phyloP scores from a whole-genome alignment of 2,888 invertebrate genomes.

The Eupithecia tripunctaria region DNA sequence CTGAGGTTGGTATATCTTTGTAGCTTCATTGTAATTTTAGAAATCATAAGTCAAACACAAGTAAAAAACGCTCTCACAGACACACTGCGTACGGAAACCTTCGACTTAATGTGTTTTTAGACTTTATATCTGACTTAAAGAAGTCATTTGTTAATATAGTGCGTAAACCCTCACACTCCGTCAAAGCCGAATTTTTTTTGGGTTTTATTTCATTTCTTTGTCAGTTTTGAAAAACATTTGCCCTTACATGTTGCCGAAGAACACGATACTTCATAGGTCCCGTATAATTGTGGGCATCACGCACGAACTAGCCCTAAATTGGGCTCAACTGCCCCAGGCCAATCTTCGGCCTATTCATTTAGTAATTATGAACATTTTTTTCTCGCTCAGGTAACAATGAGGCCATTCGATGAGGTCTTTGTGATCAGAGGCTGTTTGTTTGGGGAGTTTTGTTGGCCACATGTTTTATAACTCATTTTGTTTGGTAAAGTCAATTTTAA shows the following conservation, averaged over 20 bases:
- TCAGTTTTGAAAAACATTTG: neutral
- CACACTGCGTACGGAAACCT: too few relatives aligned
- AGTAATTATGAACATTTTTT: slow-evolving; percentile 64
- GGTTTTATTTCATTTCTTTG: too few relatives aligned
- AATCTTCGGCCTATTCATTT: slow-evolving; percentile 57
- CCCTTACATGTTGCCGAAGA: neutral
- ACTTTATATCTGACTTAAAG: neutral
- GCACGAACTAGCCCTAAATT: slow-evolving; percentile 46
- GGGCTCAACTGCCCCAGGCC: slow-evolving; percentile 52
- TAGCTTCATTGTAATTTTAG: too few relatives aligned
- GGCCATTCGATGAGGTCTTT: slow-evolving; percentile 28
- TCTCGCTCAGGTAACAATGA: slow-evolving; percentile 59
- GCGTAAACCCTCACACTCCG: too few relatives aligned
- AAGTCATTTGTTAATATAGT: too few relatives aligned
- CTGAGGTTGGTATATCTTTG: too few relatives aligned
- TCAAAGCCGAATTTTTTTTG: too few relatives aligned
- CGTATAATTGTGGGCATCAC: slow-evolving; percentile 49
- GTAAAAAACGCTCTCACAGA: too few relatives aligned
- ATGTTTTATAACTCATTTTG: slow-evolving; percentile 11
- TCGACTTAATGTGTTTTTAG: neutral
- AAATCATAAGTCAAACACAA: too few relatives aligned
- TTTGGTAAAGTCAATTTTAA: neutral
- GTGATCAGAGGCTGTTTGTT: slow-evolving; percentile 9
- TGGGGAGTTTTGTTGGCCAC: slow-evolving; percentile 7
- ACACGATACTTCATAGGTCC: slow-evolving; percentile 41